Base-by-base conservation (phyloP, 2,888 invertebrate genomes). In the Drosophila monieri region DNA sequence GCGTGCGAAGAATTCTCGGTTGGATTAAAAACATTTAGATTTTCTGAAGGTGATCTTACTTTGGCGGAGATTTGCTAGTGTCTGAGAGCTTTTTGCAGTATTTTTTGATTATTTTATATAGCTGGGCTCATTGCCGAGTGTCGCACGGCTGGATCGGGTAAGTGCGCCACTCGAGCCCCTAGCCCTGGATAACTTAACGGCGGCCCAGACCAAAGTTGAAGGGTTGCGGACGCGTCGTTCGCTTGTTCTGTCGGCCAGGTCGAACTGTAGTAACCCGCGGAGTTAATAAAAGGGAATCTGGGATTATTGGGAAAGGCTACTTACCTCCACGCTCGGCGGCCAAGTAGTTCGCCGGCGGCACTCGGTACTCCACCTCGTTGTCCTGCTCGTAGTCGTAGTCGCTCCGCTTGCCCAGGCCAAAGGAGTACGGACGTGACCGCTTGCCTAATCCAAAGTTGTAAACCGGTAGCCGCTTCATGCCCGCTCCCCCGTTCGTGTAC, bases 141-240 rank as follows among this genome's bases (percentile, higher is more conserved):
- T 53, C 77, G 72, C 58, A 66, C 67, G 77, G 77, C 62, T 71
- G 71, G 61, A 77, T 49, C 39, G 47, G 39, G 39, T 59, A 53
- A 43, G 54, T 60, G 67, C 51, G 65, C 43, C 49, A 43, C 30
- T 46, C 48, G 10, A 25, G 54, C 18, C 6, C 18, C 25, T n/a
- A 6, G 14, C 27, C 32, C 21, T 6, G 10, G 0, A 8, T 3
- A 15, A 46, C 58, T 89, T 93, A 92, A 75, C 94, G 91, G 78
- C 93, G 93, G 14, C 94, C 94, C 18, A 94, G 90, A 18, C 93
- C 93, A 84, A 93, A 93, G 89, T 94, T 93, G 91, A 94, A 93
- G 87, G 80, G 76, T 74, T 88, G 73, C 81, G 79, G 80, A 51
- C 79, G 78, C 84, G 89, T 76, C 84, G 86, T 73, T 77, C 80